Conservation (phyloP, 2,797 vertebrate genomes). For the Crax fasciolata region DNA sequence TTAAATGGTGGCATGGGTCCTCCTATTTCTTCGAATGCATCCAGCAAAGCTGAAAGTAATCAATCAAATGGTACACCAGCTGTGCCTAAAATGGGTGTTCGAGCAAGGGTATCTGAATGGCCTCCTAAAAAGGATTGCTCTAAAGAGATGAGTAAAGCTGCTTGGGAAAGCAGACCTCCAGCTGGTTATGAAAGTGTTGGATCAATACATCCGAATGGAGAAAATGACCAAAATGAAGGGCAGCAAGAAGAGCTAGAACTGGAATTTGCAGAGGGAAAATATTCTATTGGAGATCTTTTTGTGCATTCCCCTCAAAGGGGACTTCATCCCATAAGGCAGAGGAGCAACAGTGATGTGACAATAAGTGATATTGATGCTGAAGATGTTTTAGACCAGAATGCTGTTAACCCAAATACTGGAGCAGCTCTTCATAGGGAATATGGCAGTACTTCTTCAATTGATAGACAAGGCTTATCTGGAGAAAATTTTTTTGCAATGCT, state of each 20-base stretch:
- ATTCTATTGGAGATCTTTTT: conserved; percentile 89
- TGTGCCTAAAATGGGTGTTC: conserved; percentile 98
- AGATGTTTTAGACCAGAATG: conserved; percentile 93
- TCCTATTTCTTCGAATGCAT: conserved; percentile 82
- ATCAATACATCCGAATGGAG: conserved; percentile 89
- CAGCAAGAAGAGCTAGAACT: conserved; percentile 86
- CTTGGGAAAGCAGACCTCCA: conserved; percentile 89
- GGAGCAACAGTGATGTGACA: conserved; percentile 97
- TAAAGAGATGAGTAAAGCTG: conserved; percentile 81
- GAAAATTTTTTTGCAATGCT: conserved; percentile 95
- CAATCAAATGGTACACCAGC: conserved; percentile 91
- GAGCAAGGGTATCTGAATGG: conserved; percentile 95
- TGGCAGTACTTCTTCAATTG: conserved; percentile 97
- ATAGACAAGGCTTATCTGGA: conserved; percentile 91
- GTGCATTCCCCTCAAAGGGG: conserved; percentile 90
- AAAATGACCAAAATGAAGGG: conserved; percentile 87
- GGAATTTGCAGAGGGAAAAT: conserved; percentile 88
- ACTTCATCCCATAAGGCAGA: conserved; percentile 94
- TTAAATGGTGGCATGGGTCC: conserved; percentile 92
- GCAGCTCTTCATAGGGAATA: conserved; percentile 95
- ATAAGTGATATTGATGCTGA: conserved; percentile 97
- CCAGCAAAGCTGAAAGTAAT: conserved; percentile 85
- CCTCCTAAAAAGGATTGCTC: conserved; percentile 91
- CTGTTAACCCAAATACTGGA: conserved; percentile 96
- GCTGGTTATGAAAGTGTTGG: conserved; percentile 88